Base-by-base conservation (phyloP, 2,113 vertebrate species). In the Vombatus ursinus region DNA sequence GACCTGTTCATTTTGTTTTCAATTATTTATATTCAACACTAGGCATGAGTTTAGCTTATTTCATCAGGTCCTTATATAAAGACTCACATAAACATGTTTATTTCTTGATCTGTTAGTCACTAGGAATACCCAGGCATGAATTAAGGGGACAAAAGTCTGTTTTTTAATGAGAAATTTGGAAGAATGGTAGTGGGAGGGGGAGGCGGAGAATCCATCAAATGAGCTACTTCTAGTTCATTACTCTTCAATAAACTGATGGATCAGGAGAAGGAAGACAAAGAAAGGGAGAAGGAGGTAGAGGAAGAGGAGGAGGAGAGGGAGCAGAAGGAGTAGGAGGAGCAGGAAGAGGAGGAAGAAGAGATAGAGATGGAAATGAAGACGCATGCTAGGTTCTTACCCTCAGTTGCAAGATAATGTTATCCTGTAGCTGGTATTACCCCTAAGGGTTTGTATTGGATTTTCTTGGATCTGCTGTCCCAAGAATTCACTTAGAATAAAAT, bases 71-170 rank as follows among this genome's bases (percentile, higher is more conserved):
- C 90, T 93, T 93, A 91, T 93, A 91, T 51, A 91, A 97, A 91
- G 3, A 96, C 96, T 92, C 57, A 24, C 95, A 90, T 89, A 93
- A 89, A 89, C 24, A 92, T 89, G 48, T 53, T 98, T 94, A 96
- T 24, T 96, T n/a, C 52, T 96, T 57, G 44, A 47, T 57, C 10
- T 96, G 37, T 44, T 95, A 94, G 48, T 92, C 9, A 52, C 84
- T 96, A 10, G 92, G 91, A 2, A 93, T 90, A 92, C 91, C 47
- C 26, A 92, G 91, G 44, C 93, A 94, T 37, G 0, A 91, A 0
- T 47, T 44, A 84, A 44, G 44, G 19, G 19, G 16, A 84, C n/a
- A 44, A 84, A 84, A 44, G 6, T 84, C 44, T 44, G 19, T 1
- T 84, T 84, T 16, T 84, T 44, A 44, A 44, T 84, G 68, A 44